Evolutionary conservation across 2,797 vertebrate species (phyloP), one percentile per base, ranked within the genome.

Genomic region (Gymnoscopelus microlampas): DNA sequence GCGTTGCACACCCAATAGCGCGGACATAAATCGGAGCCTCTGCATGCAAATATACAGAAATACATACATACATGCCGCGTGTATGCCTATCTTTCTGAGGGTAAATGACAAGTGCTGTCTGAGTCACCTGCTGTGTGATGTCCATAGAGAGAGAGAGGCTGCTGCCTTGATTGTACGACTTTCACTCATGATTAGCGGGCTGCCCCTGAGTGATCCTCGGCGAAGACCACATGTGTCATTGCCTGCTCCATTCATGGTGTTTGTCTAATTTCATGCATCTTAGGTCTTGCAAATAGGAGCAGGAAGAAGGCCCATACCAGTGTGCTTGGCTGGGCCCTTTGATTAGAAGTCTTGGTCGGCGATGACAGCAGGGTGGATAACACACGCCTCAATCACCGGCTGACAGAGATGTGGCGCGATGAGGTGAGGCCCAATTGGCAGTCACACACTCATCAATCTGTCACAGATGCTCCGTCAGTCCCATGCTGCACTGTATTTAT

Each of bases 181-280:
- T 54, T 59, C 32, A 24, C 47, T 67, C n/a, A 10, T 58, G 63
- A 57, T 63, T 63, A 57, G 62, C 12, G 32, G 29, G 14, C 4
- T 2, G 29, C 44, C 26, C 58, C 26, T 49, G 57, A 63, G 35
- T 57, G 53, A 15, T 54, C 35, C 68, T 78, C 72, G 68, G 69
- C 39, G 50, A 66, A 76, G 54, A 49, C 58, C 2, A 35, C 68
- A 55, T 68, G 70, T 81, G 78, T 79, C 71, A 83, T 83, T 70
- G 70, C 71, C 71, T 77, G 51, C 75, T 81, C 53, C 75, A 69
- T 68, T 74, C 79, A 78, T 74, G 73, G 81, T 14, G 53, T 71
- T 76, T 68, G 77, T 87, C 73, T 68, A 89, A 86, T 91, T 90
- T 88, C 83, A 89, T 73, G 83, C 68, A 70, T 87, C 74, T 85